Evolutionary conservation across 2,797 vertebrate species (phyloP).

Genomic region (Pseudotriccus pelzelni): DNA sequence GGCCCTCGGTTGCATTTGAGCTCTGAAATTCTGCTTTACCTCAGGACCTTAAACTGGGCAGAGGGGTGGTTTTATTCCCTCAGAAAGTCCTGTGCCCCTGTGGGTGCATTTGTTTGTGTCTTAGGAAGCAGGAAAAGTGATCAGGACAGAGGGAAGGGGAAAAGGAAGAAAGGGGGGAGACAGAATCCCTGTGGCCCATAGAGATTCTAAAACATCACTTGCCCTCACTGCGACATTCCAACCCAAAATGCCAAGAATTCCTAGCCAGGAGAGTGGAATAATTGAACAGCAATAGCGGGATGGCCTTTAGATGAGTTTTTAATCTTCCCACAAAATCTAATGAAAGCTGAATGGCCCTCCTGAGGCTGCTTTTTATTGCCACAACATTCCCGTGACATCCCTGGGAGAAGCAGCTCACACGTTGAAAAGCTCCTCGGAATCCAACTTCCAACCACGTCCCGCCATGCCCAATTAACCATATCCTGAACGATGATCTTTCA

Average conservation of each 20-base stretch:
- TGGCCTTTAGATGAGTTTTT: conserved; percentile 21
- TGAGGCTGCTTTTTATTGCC: conserved; percentile 8
- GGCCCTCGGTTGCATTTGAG: background rate
- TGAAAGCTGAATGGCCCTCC: conserved; percentile 40
- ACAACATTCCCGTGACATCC: background rate
- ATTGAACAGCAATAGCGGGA: conserved; percentile 3
- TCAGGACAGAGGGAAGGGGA: background rate
- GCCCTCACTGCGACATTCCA: background rate
- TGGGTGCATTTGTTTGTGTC: background rate
- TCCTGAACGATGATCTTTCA: background rate
- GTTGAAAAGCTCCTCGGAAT: background rate
- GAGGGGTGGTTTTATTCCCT: background rate
- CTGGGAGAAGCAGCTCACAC: conserved; percentile 21
- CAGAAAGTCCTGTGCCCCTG: background rate
- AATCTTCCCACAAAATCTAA: conserved; percentile 37
- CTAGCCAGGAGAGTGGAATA: background rate
- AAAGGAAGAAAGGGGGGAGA: background rate
- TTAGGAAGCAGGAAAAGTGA: background rate
- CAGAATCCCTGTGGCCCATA: background rate
- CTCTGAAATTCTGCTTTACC: background rate
- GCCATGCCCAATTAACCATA: accelerated
- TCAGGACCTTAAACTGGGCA: background rate
- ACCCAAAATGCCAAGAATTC: background rate
- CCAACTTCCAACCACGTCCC: background rate
- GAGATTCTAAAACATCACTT: background rate